phyloP scores from a whole-genome alignment of 2,797 vertebrate genomes.

The Darevskia nairensis region DNA sequence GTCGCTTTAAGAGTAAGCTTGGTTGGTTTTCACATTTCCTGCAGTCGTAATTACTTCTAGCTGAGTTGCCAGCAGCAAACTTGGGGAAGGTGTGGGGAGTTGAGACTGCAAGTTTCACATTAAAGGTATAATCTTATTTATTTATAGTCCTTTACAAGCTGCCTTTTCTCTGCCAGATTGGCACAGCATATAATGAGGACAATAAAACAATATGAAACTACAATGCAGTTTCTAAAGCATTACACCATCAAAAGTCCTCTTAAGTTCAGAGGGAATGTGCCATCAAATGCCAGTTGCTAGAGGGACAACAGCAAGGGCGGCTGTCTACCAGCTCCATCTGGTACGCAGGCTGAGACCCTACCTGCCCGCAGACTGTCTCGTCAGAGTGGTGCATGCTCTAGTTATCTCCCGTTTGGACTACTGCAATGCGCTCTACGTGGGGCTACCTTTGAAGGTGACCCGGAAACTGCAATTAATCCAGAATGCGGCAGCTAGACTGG shows the following conservation, averaged over 20 bases:
- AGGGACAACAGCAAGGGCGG: background rate
- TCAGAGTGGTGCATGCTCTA: no score
- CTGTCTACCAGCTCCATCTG: no score
- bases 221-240: background rate
- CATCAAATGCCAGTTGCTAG: background rate
- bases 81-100: background rate
- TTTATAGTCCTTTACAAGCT: background rate
- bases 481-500: no score
- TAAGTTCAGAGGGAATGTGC: background rate
- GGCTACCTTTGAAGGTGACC: no score
- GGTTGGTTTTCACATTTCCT: conserved; percentile 36
- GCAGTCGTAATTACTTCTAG: background rate
- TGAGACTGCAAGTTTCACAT: background rate
- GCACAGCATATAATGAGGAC: background rate
- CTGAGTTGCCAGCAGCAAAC: conserved; percentile 13
- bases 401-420: no score
- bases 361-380: no score
- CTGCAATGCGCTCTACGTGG: no score
- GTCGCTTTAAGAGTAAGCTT: background rate
- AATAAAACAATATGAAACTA: background rate
- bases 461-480: no score
- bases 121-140: background rate
- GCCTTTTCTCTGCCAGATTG: background rate
- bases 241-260: background rate
- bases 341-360: no score